Evolutionary conservation across 2,888 invertebrate genomes (phyloP).

Genomic region (Metalampra italica): DNA sequence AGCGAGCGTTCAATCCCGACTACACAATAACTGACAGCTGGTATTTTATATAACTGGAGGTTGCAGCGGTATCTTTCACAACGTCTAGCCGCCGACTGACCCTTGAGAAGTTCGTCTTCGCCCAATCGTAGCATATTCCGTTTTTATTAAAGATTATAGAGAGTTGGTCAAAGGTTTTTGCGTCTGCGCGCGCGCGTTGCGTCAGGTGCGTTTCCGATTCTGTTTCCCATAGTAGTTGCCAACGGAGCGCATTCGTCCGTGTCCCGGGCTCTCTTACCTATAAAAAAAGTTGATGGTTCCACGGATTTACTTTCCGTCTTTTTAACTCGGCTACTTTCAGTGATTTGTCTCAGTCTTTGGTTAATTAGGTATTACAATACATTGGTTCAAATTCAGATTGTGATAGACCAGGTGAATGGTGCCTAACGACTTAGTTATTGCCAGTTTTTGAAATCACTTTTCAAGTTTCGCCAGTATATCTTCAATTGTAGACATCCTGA

Average conservation of each 20-base stretch:
- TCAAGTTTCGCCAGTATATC: too few relatives aligned
- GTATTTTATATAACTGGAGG: slow-evolving; percentile 68
- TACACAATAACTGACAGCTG: slow-evolving; percentile 38
- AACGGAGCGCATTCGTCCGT: background rate
- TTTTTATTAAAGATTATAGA: slow-evolving; percentile 2
- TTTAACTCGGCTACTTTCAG: background rate
- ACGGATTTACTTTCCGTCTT: background rate
- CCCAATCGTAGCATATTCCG: slow-evolving; percentile 11
- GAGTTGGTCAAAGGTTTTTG: background rate
- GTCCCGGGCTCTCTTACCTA: background rate
- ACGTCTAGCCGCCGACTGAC: slow-evolving; percentile 27
- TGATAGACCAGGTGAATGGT: too few relatives aligned
- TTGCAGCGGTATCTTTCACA: slow-evolving; percentile 62
- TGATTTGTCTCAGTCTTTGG: background rate
- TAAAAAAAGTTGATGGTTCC: background rate
- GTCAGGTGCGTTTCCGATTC: slow-evolving; percentile 9
- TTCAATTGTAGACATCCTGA: too few relatives aligned
- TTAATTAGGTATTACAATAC: too few relatives aligned
- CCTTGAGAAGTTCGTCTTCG: slow-evolving; percentile 22
- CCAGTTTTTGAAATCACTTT: too few relatives aligned
- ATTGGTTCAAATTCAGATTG: too few relatives aligned
- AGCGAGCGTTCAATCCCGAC: slow-evolving; percentile 30
- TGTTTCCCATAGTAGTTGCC: slow-evolving; percentile 4
- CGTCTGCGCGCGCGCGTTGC: background rate
- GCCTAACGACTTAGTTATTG: too few relatives aligned